Conservation (phyloP, 2,113 vertebrate species). For the Notiomystis cincta region DNA sequence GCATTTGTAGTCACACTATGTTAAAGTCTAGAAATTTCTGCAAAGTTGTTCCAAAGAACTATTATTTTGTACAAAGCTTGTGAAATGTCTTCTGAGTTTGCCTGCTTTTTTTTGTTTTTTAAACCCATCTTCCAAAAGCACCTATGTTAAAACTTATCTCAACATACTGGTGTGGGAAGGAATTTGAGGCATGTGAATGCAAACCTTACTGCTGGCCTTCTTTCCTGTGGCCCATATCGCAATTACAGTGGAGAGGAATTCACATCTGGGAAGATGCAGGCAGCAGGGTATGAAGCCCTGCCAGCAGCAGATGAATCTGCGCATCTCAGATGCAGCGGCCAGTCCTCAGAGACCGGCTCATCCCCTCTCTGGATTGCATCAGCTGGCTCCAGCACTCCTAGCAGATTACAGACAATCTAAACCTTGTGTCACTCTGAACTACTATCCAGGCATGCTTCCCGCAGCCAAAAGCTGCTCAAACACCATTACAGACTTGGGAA, state of each 20-base stretch:
- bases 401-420: conserved; percentile 37
- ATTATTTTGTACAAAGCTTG: background rate
- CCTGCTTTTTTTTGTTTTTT: background rate
- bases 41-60: background rate
- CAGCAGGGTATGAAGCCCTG: conserved; percentile 24
- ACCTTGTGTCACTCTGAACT: conserved; percentile 20
- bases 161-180: conserved; percentile 1
- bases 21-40: background rate
- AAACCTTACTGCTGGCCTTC: conserved; percentile 10
- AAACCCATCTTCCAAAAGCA: background rate
- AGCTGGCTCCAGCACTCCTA: conserved; percentile 41
- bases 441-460: background rate
- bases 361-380: conserved; percentile 45
- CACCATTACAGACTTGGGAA: background rate
- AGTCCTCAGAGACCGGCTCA: background rate
- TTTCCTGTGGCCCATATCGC: conserved; percentile 21
- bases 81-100: background rate
- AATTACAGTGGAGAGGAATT: conserved; percentile 27
- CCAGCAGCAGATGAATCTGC: conserved; percentile 26
- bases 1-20: background rate
- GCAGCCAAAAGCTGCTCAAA: background rate
- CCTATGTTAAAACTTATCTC: background rate
- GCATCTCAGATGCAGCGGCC: background rate
- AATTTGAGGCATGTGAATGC: conserved; percentile 7
- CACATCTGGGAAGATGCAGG: conserved; percentile 55